Base-by-base conservation (phyloP, 2,888 invertebrate genomes). In the Silvanus unidentatus region DNA sequence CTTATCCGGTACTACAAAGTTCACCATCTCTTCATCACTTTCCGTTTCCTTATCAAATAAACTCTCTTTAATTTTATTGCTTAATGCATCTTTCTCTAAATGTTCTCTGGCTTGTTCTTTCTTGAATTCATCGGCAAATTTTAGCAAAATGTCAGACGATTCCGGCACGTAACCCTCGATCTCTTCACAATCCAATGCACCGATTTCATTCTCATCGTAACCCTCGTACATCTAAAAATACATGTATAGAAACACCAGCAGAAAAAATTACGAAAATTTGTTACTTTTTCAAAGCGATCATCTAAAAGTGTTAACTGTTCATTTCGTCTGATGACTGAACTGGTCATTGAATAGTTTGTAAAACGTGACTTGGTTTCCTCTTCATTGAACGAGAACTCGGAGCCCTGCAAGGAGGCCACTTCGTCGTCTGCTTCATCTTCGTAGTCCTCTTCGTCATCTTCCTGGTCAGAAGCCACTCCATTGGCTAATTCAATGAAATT, bases 291-390 rank as follows among this genome's bases (percentile, higher is more conserved):
- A 74, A 96, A 97, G 55, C 85, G 77, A 58, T 89, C 84, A 72
- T 97, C 97, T 0, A 96, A 72, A 11, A 91, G 67, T 0, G 84
- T 77, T 0, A 96, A 75, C 6, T 91, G 88, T 42, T 91, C 81
- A 70, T 91, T 94, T 42, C 96, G 78, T 11, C 80, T 74, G 15
- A 96, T 88, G 1, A 94, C 88, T 54, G 93, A 94, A 16, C 94
- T 94, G 0, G 88, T 86, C 86, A 96, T 87, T 0, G 95, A 95
- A 71, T 95, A 96, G 59, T 89, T 86, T 0, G 96, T 94, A 71
- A 95, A 95, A 6, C 87, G 77, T 0, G 94, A 89, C 66, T 85
- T 89, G 0, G 87, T 87, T 68, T 94, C 92, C 56, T 87, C 86
- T 36, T 82, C 79, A 44, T 60, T 66, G 53, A 77, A 76, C 1